Conservation (phyloP, 2,797 vertebrate species). For the Crenichthys baileyi region DNA sequence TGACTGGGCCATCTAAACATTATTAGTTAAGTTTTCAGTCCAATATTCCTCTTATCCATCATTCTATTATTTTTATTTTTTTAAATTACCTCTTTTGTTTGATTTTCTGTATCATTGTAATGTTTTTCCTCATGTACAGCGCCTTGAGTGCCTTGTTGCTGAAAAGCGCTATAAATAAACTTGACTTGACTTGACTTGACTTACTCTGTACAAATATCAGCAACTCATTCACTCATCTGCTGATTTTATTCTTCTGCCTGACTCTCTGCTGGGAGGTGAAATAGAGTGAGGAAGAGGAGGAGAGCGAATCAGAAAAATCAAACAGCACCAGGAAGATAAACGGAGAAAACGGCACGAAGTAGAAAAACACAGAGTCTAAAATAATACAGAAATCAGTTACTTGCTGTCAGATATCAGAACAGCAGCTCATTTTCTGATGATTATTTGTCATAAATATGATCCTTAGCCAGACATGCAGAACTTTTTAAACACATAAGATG, state of each 20-base stretch:
- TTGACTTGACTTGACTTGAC: no score
- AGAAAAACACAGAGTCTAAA: no score
- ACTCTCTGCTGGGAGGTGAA: constrained; percentile 2
- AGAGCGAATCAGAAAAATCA: neutral
- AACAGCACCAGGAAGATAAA: neutral
- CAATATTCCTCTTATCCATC: no score
- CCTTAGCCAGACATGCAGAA: neutral
- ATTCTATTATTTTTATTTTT: no score
- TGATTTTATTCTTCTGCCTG: constrained; percentile 16
- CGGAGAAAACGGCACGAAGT: neutral
- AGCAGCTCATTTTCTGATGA: neutral
- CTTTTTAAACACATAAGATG: neutral
- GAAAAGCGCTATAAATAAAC: no score
- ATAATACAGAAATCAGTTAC: neutral
- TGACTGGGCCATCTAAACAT: no score
- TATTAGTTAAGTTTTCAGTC: no score
- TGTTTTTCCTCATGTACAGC: no score
- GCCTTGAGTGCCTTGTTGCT: no score
- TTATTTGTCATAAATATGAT: neutral
- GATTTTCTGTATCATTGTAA: no score
- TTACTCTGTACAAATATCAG: constrained; percentile 13
- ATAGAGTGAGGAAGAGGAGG: neutral
- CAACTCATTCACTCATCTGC: constrained; percentile 11
- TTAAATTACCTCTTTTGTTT: no score
- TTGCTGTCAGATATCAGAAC: neutral